Evolutionary conservation across 1,140 invertebrate species (phyloP).

Genomic region (Drosophila equinoxialis): DNA sequence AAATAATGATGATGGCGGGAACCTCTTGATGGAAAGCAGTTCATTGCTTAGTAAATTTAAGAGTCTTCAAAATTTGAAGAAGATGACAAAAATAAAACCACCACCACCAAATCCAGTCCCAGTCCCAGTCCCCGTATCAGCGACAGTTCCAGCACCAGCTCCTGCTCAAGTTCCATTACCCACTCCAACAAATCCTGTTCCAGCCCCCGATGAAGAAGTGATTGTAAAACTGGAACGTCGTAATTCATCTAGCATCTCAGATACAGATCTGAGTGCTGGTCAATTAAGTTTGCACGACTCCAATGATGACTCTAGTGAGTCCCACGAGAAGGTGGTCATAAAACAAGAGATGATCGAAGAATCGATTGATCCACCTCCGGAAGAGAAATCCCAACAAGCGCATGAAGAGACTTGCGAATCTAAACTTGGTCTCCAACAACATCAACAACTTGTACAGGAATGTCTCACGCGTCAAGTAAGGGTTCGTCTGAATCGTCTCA

Average conservation of each 20-base stretch:
- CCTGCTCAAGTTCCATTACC: neutral
- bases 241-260: neutral
- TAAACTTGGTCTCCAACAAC: neutral
- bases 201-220: neutral
- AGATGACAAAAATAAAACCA: neutral
- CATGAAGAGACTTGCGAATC: no score
- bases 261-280: neutral
- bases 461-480: slow-evolving; percentile 38
- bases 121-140: no score
- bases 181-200: no score
- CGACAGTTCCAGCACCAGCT: neutral
- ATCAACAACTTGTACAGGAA: slow-evolving; percentile 33
- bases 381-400: no score
- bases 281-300: neutral
- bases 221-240: neutral
- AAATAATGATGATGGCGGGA: slow-evolving; percentile 29
- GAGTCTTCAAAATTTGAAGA: slow-evolving; percentile 41
- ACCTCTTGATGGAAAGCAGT: slow-evolving; percentile 56
- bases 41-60: slow-evolving; percentile 60
- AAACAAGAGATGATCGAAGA: neutral
- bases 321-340: neutral
- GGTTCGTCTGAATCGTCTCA: slow-evolving; percentile 42
- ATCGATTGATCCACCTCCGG: neutral
- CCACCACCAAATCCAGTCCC: no score
- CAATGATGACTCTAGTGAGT: neutral